Evolutionary conservation across 1,140 invertebrate genomes (phyloP).

Genomic region (Carcinoscorpius rotundicauda): DNA sequence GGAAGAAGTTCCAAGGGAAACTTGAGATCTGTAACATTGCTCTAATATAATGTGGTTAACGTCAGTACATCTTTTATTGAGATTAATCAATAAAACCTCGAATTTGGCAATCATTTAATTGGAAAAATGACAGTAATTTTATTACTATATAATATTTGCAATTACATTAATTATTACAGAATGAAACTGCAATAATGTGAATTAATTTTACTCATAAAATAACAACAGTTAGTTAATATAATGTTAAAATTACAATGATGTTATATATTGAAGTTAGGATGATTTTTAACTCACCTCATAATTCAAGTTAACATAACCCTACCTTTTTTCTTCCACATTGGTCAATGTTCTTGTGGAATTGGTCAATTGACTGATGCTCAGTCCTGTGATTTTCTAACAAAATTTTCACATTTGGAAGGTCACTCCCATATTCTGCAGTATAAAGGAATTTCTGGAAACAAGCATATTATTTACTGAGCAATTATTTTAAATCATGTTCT

Average conservation of each 20-base stretch:
- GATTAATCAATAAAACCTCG: too few species aligned
- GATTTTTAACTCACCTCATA: too few species aligned
- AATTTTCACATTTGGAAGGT: constrained; percentile 71
- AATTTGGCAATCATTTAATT: too few species aligned
- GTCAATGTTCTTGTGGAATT: constrained; percentile 80
- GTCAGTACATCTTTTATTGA: too few species aligned
- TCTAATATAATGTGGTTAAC: too few species aligned
- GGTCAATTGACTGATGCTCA: constrained; percentile 84
- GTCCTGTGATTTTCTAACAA: constrained; percentile 77
- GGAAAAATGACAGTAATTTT: too few species aligned
- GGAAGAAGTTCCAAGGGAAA: too few species aligned
- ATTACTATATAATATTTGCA: neutral
- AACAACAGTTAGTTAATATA: constrained; percentile 1
- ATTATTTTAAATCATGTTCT: too few species aligned
- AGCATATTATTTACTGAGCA: neutral
- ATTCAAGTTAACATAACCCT: neutral
- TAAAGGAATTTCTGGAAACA: constrained; percentile 57
- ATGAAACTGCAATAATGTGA: constrained; percentile 2
- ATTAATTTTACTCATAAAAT: neutral
- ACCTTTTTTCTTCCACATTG: constrained; percentile 45
- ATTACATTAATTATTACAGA: neutral
- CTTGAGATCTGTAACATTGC: too few species aligned
- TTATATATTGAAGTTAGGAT: too few species aligned
- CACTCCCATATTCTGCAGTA: constrained; percentile 84
- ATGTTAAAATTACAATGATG: too few species aligned